A percentile compares a stretch with the other conserved stretches of the same genome.
These are phyloP conservation scores for Apoda limacodes DNA, from an alignment of 2,888 invertebrate species.

Conservation along the genomic window DNA sequence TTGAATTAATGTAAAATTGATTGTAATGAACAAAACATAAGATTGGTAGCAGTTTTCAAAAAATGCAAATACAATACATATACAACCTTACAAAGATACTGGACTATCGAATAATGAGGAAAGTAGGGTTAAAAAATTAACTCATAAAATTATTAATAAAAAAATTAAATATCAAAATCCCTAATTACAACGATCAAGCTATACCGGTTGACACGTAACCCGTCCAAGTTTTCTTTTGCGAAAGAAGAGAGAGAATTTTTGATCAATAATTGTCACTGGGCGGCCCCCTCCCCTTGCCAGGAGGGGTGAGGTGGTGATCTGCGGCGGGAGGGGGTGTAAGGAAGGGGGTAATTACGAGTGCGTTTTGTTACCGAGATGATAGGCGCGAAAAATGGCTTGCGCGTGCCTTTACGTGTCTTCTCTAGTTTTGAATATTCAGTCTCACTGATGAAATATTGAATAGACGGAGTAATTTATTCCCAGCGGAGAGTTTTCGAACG, in stretches of 20 bases:
- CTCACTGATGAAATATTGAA: conserved; percentile 69
- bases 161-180: conserved; percentile 33
- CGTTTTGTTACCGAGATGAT: conserved; percentile 71
- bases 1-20: too few species aligned
- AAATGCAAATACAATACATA: not conserved
- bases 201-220: conserved; percentile 64
- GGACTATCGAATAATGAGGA: not conserved
- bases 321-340: conserved; percentile 28
- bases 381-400: conserved; percentile 70
- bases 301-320: conserved; percentile 25
- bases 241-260: conserved; percentile 75
- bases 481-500: conserved; percentile 61
- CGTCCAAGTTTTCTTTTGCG: conserved; percentile 72
- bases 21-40: too few species aligned
- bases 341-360: conserved; percentile 68
- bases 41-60: too few species aligned
- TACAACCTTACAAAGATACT: not conserved
- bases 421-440: conserved; percentile 69
- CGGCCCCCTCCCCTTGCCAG: conserved; percentile 40
- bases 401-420: conserved; percentile 69
- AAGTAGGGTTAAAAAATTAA: conserved; percentile 2
- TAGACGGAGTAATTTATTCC: conserved; percentile 67
- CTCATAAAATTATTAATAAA: conserved; percentile 3
- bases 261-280: conserved; percentile 78
- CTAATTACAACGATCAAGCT: conserved; percentile 64